phyloP scores from a whole-genome alignment of 2,888 invertebrate species.

The Carpatolechia fugitivella region DNA sequence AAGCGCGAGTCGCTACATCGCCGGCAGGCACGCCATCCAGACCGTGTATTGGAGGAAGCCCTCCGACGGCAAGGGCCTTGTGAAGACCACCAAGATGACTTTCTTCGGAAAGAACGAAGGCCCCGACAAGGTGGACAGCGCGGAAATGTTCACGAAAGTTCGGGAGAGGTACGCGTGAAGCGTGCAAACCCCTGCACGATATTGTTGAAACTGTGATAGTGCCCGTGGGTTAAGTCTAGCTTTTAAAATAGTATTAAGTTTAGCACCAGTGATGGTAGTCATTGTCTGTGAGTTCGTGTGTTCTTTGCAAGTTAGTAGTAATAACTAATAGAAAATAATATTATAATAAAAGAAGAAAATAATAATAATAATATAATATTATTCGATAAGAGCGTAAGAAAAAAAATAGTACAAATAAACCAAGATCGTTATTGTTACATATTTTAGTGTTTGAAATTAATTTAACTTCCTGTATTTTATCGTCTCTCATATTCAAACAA shows the following conservation, averaged over 20 bases:
- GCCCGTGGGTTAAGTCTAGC: conserved; percentile 14
- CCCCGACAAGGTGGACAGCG: conserved; percentile 62
- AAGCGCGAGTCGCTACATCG: conserved; percentile 85
- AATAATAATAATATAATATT: neutral
- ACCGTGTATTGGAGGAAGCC: conserved; percentile 87
- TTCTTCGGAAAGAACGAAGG: conserved; percentile 78
- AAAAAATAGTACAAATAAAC: neutral
- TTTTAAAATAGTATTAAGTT: neutral
- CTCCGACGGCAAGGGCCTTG: conserved; percentile 68
- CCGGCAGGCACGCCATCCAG: conserved; percentile 86
- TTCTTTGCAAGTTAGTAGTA: neutral
- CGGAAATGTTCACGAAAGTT: conserved; percentile 68
- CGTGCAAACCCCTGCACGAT: too few relatives aligned
- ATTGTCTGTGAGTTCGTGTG: neutral
- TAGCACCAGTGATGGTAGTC: conserved; percentile 1
- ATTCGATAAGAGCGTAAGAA: neutral
- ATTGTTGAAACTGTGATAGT: conserved; percentile 23
- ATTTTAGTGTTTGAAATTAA: too few relatives aligned
- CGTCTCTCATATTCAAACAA: too few relatives aligned
- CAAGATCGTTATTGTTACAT: neutral
- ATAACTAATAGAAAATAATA: neutral
- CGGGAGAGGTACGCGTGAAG: conserved; percentile 62
- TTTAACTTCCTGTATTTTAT: too few relatives aligned
- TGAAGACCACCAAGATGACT: conserved; percentile 78
- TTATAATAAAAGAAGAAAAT: neutral